Conservation (phyloP, 2,888 invertebrate genomes). For the Phytoseiulus persimilis region DNA sequence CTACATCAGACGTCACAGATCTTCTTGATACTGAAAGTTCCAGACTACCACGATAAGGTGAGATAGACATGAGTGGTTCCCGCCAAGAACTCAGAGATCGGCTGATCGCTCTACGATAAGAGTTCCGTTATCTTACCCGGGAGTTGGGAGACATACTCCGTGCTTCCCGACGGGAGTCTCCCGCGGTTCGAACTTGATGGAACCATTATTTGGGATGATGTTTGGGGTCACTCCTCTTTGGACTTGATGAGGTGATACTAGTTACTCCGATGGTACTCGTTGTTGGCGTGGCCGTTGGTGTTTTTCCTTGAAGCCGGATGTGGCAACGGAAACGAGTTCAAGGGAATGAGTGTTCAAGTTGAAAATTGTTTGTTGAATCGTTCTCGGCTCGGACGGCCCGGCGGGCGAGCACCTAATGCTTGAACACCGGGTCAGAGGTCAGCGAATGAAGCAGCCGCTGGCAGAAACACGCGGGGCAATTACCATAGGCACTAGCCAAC, state of each 20-base stretch:
- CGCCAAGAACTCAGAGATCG: no score
- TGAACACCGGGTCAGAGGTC: not conserved
- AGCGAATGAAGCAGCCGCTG: not conserved
- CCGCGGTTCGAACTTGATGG: no score
- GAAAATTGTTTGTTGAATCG: not conserved
- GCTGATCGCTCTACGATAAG: no score
- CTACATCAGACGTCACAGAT: no score
- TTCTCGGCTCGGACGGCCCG: not conserved
- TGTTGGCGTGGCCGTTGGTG: not conserved
- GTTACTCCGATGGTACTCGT: not conserved
- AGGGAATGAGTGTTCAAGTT: not conserved
- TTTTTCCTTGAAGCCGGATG: not conserved
- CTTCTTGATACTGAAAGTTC: no score
- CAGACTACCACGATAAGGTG: no score
- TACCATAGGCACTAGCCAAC: not conserved
- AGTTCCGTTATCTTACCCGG: no score
- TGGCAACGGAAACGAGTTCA: constrained; percentile 5
- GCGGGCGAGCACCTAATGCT: not conserved
- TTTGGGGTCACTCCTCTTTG: not conserved
- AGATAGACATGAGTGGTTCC: no score
- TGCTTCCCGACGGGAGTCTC: no score
- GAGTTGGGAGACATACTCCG: no score
- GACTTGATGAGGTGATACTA: not conserved
- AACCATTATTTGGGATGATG: not conserved
- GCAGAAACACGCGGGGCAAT: not conserved